Evolutionary conservation across 2,113 vertebrate species (phyloP).

Genomic region (Crocuta crocuta): DNA sequence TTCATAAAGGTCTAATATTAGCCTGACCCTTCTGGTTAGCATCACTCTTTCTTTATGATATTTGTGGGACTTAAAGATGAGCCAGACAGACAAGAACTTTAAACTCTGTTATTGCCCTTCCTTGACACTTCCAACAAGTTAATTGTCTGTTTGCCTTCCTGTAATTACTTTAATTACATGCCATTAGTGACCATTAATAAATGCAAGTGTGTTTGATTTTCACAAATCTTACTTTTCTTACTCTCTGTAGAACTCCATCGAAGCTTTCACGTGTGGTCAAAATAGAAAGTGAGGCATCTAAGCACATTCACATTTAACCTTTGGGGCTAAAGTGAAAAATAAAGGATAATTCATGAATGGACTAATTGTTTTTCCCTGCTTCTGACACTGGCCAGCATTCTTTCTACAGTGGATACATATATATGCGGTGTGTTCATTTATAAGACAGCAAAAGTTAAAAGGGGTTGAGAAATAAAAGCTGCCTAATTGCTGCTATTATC

Average conservation of each 20-base stretch:
- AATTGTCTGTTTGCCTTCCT: conserved; percentile 81
- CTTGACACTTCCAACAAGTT: conserved; percentile 76
- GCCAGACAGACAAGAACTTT: conserved; percentile 64
- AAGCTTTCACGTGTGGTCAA: conserved; percentile 57
- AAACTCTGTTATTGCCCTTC: conserved; percentile 66
- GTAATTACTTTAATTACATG: conserved; percentile 80
- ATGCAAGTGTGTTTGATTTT: conserved; percentile 67
- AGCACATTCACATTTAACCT: conserved; percentile 71
- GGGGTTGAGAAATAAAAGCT: conserved; percentile 80
- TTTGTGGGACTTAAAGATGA: conserved; percentile 61
- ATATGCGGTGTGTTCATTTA: conserved; percentile 55
- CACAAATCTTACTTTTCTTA: conserved; percentile 55
- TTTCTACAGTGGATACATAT: background rate
- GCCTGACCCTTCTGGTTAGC: background rate
- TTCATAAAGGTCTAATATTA: background rate
- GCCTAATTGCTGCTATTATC: conserved; percentile 80
- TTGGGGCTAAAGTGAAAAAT: conserved; percentile 56
- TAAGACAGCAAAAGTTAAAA: conserved; percentile 80
- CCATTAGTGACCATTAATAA: conserved; percentile 81
- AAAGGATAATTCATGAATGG: conserved; percentile 77
- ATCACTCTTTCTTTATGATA: conserved; percentile 28
- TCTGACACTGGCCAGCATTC: background rate
- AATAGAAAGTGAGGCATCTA: conserved; percentile 49
- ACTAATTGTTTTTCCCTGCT: conserved; percentile 48
- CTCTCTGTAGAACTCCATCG: conserved; percentile 34